Percentiles rank a stretch among this genome's conserved stretches.
Conservation (phyloP, 92 coral and sea anemone genomes). For the Siderastrea siderea region DNA sequence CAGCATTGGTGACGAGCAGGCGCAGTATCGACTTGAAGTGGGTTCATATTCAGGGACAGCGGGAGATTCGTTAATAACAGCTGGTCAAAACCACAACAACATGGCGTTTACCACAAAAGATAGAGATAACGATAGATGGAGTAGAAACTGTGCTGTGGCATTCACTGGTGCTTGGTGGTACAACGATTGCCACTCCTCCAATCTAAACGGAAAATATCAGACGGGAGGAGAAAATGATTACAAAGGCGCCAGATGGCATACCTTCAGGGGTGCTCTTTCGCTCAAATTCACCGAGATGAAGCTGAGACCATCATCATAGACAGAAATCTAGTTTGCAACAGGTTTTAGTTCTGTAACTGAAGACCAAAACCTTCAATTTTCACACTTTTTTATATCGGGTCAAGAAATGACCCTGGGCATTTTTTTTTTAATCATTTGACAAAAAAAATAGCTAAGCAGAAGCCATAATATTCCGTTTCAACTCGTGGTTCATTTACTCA, state of each 20-base stretch:
- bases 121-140: conserved; percentile 73
- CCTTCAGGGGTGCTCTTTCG: not conserved
- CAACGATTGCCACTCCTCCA: conserved; percentile 38
- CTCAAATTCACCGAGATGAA: conserved; percentile 23
- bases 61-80: conserved; percentile 66
- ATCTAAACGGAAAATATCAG: conserved; percentile 66
- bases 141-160: conserved; percentile 59
- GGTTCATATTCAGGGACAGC: conserved; percentile 76
- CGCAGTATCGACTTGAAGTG: conserved; percentile 63
- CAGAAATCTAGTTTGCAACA: not conserved
- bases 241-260: not conserved
- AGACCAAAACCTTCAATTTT: not conserved
- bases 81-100: not conserved
- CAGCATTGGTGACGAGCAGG: conserved; percentile 62
- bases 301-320: not conserved
- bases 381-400: too few relatives aligned
- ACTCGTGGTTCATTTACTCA: too few relatives aligned
- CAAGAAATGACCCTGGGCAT: too few relatives aligned
- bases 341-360: not conserved
- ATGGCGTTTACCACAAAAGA: conserved; percentile 67
- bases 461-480: too few relatives aligned
- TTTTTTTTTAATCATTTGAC: too few relatives aligned
- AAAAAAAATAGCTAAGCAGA: too few relatives aligned
- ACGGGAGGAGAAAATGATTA: not conserved
- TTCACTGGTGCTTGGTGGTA: conserved; percentile 81